Conservation (phyloP, 1,140 invertebrate species). For the Delia radicum region DNA sequence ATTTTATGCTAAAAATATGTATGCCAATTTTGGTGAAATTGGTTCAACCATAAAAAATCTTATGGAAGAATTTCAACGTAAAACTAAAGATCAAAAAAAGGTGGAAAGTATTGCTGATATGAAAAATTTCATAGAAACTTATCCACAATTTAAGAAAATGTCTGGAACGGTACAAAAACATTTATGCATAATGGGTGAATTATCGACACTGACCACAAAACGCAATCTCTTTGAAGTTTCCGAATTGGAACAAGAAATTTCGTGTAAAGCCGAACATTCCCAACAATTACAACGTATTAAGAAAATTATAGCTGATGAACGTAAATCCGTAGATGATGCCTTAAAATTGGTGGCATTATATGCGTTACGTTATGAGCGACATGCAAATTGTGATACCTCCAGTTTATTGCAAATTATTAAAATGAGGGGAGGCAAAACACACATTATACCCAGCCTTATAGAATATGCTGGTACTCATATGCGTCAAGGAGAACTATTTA, state of each 20-base stretch:
- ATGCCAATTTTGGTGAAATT: conserved; percentile 97
- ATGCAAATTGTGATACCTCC: conserved; percentile 81
- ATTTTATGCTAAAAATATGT: conserved; percentile 96
- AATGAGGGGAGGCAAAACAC: conserved; percentile 62
- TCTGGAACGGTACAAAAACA: conserved; percentile 97
- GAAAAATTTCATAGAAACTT: conserved; percentile 98
- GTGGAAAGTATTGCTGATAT: conserved; percentile 98
- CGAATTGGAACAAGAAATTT: conserved; percentile 95
- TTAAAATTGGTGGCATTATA: conserved; percentile 90
- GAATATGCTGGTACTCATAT: conserved; percentile 80
- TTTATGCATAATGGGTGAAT: conserved; percentile 92
- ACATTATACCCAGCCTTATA: conserved; percentile 71
- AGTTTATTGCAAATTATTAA: conserved; percentile 73
- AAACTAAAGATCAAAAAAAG: conserved; percentile 94
- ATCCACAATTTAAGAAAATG: conserved; percentile 99
- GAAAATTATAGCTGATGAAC: conserved; percentile 68
- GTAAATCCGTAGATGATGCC: conserved; percentile 78
- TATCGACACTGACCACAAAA: conserved; percentile 80
- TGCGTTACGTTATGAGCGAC: conserved; percentile 87
- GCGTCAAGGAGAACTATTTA: conserved; percentile 80
- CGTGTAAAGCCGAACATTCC: conserved; percentile 90
- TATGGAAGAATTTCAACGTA: conserved; percentile 97
- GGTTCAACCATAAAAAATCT: conserved; percentile 94
- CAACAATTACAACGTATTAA: conserved; percentile 79
- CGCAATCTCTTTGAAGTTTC: conserved; percentile 87